Evolutionary conservation across 1,140 invertebrate species (phyloP).

Genomic region (Pseudomyrmex concolor): DNA sequence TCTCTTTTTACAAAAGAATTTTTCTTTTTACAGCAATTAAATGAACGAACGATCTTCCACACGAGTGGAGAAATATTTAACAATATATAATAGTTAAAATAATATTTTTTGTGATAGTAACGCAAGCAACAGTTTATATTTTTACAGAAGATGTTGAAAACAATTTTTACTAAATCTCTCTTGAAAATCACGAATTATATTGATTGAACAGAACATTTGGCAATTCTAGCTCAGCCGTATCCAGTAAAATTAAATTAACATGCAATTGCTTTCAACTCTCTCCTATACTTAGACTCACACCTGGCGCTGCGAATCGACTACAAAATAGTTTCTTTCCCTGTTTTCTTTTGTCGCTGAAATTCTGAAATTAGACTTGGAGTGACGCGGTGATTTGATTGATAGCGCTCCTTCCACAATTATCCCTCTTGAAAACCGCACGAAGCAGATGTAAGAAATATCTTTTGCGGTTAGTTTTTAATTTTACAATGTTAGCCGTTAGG

Average conservation of each 20-base stretch:
- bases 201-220: not conserved
- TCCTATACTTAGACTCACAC: not conserved
- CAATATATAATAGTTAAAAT: not conserved
- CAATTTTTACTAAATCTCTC: too few relatives aligned
- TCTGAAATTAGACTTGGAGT: constrained; percentile 76
- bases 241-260: constrained; percentile 17
- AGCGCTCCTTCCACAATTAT: not conserved
- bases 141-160: not conserved
- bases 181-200: not conserved
- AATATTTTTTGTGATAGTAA: not conserved
- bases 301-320: not conserved
- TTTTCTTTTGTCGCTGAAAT: constrained; percentile 58
- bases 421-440: not conserved
- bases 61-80: not conserved
- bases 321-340: constrained; percentile 9
- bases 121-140: not conserved
- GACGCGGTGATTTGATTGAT: constrained; percentile 45
- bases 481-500: not conserved
- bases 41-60: not conserved
- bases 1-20: constrained; percentile 7
- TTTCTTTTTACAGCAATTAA: not conserved
- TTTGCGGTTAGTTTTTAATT: not conserved
- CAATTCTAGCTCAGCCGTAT: constrained; percentile 1
- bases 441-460: not conserved
- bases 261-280: not conserved